Percentiles rank a stretch among this genome's conserved stretches.
phyloP scores from a whole-genome alignment of 2,113 vertebrate species.

The Haplochromis vanheusdeni region DNA sequence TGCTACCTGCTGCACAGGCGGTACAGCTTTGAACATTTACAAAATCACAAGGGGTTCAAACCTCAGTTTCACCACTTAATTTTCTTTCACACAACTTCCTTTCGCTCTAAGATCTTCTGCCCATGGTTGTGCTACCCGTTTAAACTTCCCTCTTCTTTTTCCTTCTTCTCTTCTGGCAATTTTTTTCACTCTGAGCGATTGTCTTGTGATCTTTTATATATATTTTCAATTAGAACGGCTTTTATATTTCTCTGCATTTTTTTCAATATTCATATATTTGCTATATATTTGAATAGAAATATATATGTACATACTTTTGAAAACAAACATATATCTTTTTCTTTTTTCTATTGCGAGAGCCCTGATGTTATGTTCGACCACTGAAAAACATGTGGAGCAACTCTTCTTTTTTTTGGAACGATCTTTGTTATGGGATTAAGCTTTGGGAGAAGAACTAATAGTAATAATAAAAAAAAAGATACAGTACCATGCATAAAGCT shows the following conservation, averaged over 20 bases:
- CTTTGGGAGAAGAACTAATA: constrained; percentile 61
- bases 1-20: constrained; percentile 3
- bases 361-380: constrained; percentile 71
- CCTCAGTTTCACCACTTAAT: constrained; percentile 8
- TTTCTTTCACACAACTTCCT: constrained; percentile 27
- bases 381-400: constrained; percentile 69
- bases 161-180: constrained; percentile 39
- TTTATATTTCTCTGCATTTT: constrained; percentile 72
- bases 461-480: background rate
- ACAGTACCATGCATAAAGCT: constrained; percentile 60
- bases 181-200: constrained; percentile 71
- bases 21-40: constrained; percentile 24
- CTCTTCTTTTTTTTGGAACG: constrained; percentile 53
- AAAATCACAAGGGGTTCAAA: constrained; percentile 42
- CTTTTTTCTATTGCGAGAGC: constrained; percentile 74
- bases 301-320: constrained; percentile 77
- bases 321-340: constrained; percentile 74
- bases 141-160: constrained; percentile 13
- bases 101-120: constrained; percentile 16
- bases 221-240: constrained; percentile 73
- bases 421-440: constrained; percentile 65
- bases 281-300: constrained; percentile 81
- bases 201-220: constrained; percentile 76
- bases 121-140: constrained; percentile 59
- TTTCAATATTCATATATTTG: constrained; percentile 75